Evolutionary conservation across 2,113 vertebrate species (phyloP).

Genomic region (Mesocricetus auratus): DNA sequence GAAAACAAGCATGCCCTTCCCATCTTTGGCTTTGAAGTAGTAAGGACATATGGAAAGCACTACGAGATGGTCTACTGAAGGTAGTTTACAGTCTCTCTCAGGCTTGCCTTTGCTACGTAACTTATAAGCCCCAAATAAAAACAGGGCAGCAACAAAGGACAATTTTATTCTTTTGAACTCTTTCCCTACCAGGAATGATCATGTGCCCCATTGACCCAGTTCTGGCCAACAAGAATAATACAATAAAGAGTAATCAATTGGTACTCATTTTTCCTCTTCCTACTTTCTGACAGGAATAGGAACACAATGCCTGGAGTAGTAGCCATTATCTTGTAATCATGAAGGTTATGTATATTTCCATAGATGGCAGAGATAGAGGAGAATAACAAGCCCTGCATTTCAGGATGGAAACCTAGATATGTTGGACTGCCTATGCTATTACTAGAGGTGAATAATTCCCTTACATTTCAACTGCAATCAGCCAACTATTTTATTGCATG

Average conservation of each 20-base stretch:
- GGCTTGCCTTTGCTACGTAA: background rate
- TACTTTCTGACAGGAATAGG: conserved; percentile 28
- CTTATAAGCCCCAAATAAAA: background rate
- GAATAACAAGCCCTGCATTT: background rate
- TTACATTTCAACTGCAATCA: conserved; percentile 11
- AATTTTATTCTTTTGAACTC: conserved; percentile 14
- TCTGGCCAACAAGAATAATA: background rate
- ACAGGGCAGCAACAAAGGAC: background rate
- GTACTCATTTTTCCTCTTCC: conserved; percentile 18
- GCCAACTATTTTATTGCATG: conserved; percentile 37
- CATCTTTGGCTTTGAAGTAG: conserved; percentile 35
- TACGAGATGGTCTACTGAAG: background rate
- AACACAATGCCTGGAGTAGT: background rate
- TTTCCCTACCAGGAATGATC: background rate
- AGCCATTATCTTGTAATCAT: conserved; percentile 42
- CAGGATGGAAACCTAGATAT: background rate
- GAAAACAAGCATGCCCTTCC: background rate
- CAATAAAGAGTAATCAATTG: background rate
- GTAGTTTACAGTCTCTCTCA: background rate
- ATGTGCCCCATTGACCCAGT: background rate
- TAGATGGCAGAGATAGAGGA: background rate
- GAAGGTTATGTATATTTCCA: conserved; percentile 6
- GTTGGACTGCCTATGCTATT: background rate
- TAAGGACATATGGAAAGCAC: background rate
- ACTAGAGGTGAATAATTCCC: conserved; percentile 3